Evolutionary conservation across 2,797 vertebrate genomes (phyloP).

Genomic region (Etheostoma nigrum): DNA sequence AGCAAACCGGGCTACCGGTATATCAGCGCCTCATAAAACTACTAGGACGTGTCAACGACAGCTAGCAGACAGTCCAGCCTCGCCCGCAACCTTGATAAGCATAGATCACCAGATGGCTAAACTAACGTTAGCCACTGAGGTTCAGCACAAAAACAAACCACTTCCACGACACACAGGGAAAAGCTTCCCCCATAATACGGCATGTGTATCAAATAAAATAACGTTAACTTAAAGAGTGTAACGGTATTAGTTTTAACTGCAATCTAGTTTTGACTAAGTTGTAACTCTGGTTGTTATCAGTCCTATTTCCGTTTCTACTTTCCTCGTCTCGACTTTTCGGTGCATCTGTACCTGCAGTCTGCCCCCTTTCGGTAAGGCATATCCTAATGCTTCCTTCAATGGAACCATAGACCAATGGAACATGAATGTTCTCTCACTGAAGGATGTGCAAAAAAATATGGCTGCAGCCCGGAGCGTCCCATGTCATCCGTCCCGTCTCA

Average conservation of each 20-base stretch:
- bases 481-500: too few species aligned
- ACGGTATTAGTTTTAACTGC: neutral
- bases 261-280: slow-evolving; percentile 39
- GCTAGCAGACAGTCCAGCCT: neutral
- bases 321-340: too few species aligned
- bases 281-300: slow-evolving; percentile 52
- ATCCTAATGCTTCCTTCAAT: too few species aligned
- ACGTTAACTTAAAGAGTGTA: too few species aligned
- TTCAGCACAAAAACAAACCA: slow-evolving; percentile 19
- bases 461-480: too few species aligned
- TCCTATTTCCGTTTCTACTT: slow-evolving; percentile 42
- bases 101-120: neutral
- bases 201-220: neutral
- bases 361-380: slow-evolving; percentile 38
- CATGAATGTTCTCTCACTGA: too few species aligned
- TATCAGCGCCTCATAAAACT: slow-evolving; percentile 22
- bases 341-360: neutral
- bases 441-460: too few species aligned
- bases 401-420: too few species aligned
- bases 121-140: slow-evolving; percentile 34
- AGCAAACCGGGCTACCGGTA: neutral
- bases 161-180: neutral
- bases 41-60: slow-evolving; percentile 28
- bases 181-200: slow-evolving; percentile 25
- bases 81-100: slow-evolving; percentile 1